Conservation (phyloP, 1,140 invertebrate species). For the Belonocnema kinseyi region DNA sequence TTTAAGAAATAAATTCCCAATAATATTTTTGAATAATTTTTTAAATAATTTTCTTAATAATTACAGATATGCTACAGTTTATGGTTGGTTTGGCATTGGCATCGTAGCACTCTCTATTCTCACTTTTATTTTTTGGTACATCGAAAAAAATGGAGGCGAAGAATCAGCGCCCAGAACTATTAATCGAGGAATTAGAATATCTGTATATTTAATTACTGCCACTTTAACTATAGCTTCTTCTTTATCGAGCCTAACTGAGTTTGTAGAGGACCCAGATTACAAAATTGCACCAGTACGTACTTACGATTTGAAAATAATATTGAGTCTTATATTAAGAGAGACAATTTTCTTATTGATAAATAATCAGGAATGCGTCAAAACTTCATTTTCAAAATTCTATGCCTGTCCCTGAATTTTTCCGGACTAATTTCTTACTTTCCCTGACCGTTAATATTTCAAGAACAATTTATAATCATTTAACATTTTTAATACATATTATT, state of each 20-base stretch:
- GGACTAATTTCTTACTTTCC: too few relatives aligned
- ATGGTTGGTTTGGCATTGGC: conserved; percentile 65
- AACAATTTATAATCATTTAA: too few relatives aligned
- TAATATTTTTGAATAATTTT: too few relatives aligned
- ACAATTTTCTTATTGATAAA: neutral
- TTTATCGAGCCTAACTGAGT: conserved; percentile 63
- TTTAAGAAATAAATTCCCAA: too few relatives aligned
- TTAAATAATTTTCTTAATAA: neutral
- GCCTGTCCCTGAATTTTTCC: too few relatives aligned
- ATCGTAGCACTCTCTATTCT: conserved; percentile 61
- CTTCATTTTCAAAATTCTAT: too few relatives aligned
- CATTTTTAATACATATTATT: too few relatives aligned
- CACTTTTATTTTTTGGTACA: conserved; percentile 64
- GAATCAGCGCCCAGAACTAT: conserved; percentile 42
- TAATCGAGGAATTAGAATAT: conserved; percentile 60
- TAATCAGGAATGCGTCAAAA: too few relatives aligned
- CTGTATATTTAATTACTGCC: conserved; percentile 66
- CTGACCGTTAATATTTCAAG: too few relatives aligned
- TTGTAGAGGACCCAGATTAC: conserved; percentile 47
- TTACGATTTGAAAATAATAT: neutral
- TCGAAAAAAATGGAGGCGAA: conserved; percentile 41
- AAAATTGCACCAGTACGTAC: conserved; percentile 43
- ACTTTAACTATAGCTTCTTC: conserved; percentile 62
- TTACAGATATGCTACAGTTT: conserved; percentile 64
- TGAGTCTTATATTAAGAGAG: too few relatives aligned